Base-by-base conservation (phyloP, 2,113 vertebrate species). In the Trogon melanurus region DNA sequence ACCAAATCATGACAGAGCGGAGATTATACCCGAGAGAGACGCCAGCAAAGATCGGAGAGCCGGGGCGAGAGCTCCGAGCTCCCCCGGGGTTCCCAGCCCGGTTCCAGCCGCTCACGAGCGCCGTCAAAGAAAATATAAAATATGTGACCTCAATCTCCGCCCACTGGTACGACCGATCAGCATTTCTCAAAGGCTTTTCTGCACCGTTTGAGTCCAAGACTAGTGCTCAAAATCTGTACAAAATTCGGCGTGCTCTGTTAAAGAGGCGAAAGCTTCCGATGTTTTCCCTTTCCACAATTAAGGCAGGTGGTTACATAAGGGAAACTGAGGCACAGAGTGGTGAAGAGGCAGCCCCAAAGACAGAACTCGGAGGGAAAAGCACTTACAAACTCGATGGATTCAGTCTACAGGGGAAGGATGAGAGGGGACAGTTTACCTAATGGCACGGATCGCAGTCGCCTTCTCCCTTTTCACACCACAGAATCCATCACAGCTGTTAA, bases 391-490 rank as follows among this genome's bases (percentile, higher is more conserved):
- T 5, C 1, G 18, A 26, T 1, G 21, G 45, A 25, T 69, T 60
- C 20, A 7, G 58, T 3, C 20, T 16, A 3, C 0, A 51, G 8
- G 6, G 7, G 15, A 11, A 54, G 22, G 14, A 16, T 20, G 38
- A n/a, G 58, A 3, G 22, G 48, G 13, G 56, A 20, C 38, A 44
- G 9, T n/a, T 88, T 9, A 8, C 34, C 30, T 8, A 25, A 36
- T 0, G 22, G 30, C n/a, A 44, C 0, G 6, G 44, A 56, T 45
- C 54, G 3, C 13, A 25, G 34, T 4, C 6, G 26, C 56, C 13
- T 53, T 32, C 44, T 30, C 8, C 20, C 16, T 65, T 27, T 2
- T 22, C 62, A 18, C 5, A 9, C 21, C 4, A 27, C 26, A 16
- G 5, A 25, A 6, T 10, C 58, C 73, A 73, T 7, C 73, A 4